Evolutionary conservation across 2,797 vertebrate species (phyloP), one percentile per base, ranked within the genome.

Genomic region (Calcarius lapponicus): DNA sequence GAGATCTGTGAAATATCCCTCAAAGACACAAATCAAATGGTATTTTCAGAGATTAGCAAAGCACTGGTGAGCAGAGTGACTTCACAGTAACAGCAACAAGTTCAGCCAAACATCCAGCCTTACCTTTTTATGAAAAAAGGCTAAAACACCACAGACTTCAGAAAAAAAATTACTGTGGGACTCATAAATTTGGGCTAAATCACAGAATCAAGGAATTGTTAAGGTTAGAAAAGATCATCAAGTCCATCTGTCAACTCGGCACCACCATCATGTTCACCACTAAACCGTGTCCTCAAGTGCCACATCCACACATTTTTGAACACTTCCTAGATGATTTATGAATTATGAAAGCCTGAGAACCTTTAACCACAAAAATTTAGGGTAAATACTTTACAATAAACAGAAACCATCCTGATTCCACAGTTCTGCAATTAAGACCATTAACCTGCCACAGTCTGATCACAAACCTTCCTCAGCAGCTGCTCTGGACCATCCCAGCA

Each of bases 1-100:
- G 2, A 3, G 5, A 48, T 0, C 3, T 2, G 8, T 53, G 64
- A 93, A 71, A 66, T 2, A 76, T 6, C 29, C 54, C 53, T 22
- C 1, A 0, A 0, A 76, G 47, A 45, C 26, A 62, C 25, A 43
- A 86, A 65, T 25, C 3, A 71, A 66, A 31, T 0, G 8, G 17
- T 40, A 38, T 29, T 64, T 48, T 47, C 50, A 80, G 25, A 70
- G 15, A 28, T 24, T 3, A 53, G 29, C 1, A 3, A 71, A 78
- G 42, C 14, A 8, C 10, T 4, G 8, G 38, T 70, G 29, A 70
- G 29, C 54, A 43, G 4, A 47, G 7, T n/a, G n/a, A 72, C 17
- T 51, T 80, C 61, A 17, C 1, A 80, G 20, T 7, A 22, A 26
- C 4, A 45, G 38, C 24, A 16, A 7, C 1, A 25, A 53, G 12